A percentile compares a stretch with the other conserved stretches of the same genome.
Conservation (phyloP, 2,888 invertebrate species). For the Drosophila atroscutellata region DNA sequence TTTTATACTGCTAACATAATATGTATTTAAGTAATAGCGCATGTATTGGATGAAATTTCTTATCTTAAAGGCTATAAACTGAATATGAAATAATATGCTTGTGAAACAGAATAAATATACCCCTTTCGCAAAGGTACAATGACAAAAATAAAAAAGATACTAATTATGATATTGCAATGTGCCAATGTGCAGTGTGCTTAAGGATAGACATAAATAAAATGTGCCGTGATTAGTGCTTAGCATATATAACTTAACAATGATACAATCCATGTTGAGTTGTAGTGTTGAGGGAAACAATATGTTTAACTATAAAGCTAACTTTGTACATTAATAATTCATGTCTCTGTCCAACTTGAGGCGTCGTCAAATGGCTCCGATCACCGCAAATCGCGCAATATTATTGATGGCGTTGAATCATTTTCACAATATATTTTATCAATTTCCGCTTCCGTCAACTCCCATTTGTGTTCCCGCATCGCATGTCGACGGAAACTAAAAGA, state of each 20-base stretch:
- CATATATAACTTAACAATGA: slow-evolving; percentile 3
- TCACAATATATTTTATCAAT: slow-evolving; percentile 53
- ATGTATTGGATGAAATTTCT: background rate
- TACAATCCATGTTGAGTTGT: slow-evolving; percentile 4
- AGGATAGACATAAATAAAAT: background rate
- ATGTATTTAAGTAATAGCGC: slow-evolving; percentile 25
- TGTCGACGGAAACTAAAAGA: slow-evolving; percentile 64
- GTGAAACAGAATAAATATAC: slow-evolving; percentile 9
- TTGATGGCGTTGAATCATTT: slow-evolving; percentile 19
- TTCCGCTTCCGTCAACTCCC: slow-evolving; percentile 62
- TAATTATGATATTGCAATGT: background rate
- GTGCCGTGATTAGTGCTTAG: slow-evolving; percentile 2
- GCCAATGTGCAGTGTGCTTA: background rate
- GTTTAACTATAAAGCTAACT: slow-evolving; percentile 26
- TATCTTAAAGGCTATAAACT: slow-evolving; percentile 14
- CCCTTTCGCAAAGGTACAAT: slow-evolving; percentile 11
- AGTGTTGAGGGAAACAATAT: slow-evolving; percentile 6
- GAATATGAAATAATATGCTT: slow-evolving; percentile 5
- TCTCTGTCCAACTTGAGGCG: slow-evolving; percentile 23
- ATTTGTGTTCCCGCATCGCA: slow-evolving; percentile 60
- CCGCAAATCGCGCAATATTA: slow-evolving; percentile 1
- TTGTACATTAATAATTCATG: slow-evolving; percentile 38
- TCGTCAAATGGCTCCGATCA: background rate
- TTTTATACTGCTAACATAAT: slow-evolving; percentile 4
- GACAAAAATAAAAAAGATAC: background rate